Base-by-base conservation (phyloP, 35 echinoderm and acorn worm genomes). In the Acanthaster planci region DNA sequence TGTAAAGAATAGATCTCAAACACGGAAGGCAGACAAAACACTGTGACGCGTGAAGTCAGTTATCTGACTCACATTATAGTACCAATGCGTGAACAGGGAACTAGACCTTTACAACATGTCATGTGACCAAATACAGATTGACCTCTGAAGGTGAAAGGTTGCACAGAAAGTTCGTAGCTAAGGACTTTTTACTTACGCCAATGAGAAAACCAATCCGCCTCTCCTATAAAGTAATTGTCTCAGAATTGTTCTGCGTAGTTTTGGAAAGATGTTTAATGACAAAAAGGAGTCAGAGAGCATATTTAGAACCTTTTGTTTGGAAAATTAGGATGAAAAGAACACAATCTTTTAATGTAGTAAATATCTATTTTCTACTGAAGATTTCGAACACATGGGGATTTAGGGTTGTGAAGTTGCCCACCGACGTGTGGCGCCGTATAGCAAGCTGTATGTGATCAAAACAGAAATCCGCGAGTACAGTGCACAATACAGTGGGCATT, bases 351-450 rank as follows among this genome's bases (percentile, higher is more conserved):
- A 27, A 36, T 12, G 0, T 30, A 10, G 64, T n/a, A n/a, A n/a
- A n/a, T n/a, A 72, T 72, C 64, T 72, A 72, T 72, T 72, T 72
- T 72, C 64, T 26, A 31, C 22, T 72, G 64, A 27, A 31, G 64
- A 26, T 72, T 14, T 31, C 9, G 64, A 26, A 72, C 30, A 72
- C n/a, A 31, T 47, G 12, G 12, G 42, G 42, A 6, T 47, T 12
- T n/a, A n/a, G n/a, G n/a, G n/a, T n/a, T n/a, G n/a, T n/a, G n/a
- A n/a, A n/a, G n/a, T n/a, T n/a, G n/a, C n/a, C n/a, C n/a, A n/a
- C n/a, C n/a, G n/a, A n/a, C n/a, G n/a, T n/a, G 42, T 4, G 42
- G 4, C 12, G 42, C 42, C 4, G 42, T 47, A 12, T 47, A 47
- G 42, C 42, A 47, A 4, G 42, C 42, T 4, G 42, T 47, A 47